Percentiles rank a stretch among this genome's conserved stretches.
phyloP scores from a whole-genome alignment of 2,113 vertebrate genomes.

The Gasterosteus nipponicus region DNA sequence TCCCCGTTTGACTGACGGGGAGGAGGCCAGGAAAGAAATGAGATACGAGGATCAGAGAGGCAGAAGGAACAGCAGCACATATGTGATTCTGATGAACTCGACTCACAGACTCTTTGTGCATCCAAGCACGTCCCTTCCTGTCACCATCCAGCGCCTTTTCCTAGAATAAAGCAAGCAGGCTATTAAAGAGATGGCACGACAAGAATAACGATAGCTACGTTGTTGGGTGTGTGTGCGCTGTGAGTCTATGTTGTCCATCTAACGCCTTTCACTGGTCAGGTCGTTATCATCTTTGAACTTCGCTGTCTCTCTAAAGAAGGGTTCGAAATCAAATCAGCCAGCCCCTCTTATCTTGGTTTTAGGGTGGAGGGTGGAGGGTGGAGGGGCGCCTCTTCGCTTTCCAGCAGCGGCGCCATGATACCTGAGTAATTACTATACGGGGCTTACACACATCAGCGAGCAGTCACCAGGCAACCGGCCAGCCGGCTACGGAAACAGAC shows the following conservation, averaged over 20 bases:
- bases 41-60: slow-evolving; percentile 6
- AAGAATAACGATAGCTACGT: slow-evolving; percentile 20
- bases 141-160: slow-evolving; percentile 43
- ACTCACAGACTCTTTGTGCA: slow-evolving; percentile 38
- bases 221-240: slow-evolving; percentile 14
- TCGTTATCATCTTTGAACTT: background rate
- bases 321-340: slow-evolving; percentile 36
- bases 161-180: slow-evolving; percentile 39
- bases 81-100: slow-evolving; percentile 14
- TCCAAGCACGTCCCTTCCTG: slow-evolving; percentile 43
- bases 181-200: slow-evolving; percentile 47
- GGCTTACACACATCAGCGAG: slow-evolving; percentile 64
- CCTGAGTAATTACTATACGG: slow-evolving; percentile 71
- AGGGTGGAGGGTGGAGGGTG: background rate
- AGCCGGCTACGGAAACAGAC: slow-evolving; percentile 47
- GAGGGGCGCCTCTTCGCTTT: slow-evolving; percentile 25
- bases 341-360: slow-evolving; percentile 34
- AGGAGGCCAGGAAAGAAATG: background rate
- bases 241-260: background rate
- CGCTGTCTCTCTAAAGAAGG: background rate
- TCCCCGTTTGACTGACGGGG: slow-evolving; percentile 36
- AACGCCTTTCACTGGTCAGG: background rate
- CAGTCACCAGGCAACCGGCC: slow-evolving; percentile 73
- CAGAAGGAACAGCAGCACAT: background rate
- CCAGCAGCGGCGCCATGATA: slow-evolving; percentile 61